Percentiles rank a stretch among this genome's conserved stretches.
Conservation (phyloP, 2,888 invertebrate species). For the Epiblema foenella region DNA sequence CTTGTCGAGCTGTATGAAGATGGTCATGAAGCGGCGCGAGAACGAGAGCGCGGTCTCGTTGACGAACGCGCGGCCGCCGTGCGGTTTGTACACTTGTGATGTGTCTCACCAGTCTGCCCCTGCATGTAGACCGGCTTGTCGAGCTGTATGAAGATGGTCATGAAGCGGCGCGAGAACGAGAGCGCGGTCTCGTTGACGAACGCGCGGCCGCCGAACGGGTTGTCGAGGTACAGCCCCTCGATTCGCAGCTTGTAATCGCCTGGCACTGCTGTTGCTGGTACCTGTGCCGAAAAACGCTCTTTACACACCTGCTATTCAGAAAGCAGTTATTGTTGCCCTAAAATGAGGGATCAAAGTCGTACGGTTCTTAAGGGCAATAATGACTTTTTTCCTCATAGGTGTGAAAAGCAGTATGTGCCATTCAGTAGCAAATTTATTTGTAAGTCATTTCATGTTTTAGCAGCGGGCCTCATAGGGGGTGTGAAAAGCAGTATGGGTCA, state of each 20-base stretch:
- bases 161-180: conserved; percentile 94
- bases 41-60: conserved; percentile 89
- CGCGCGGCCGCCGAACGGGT: conserved; percentile 92
- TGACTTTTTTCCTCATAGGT: too few relatives aligned
- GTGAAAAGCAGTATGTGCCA: too few relatives aligned
- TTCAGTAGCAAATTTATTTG: too few relatives aligned
- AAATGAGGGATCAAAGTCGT: too few relatives aligned
- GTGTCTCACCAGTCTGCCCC: conserved; percentile 89
- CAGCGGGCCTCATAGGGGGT: too few relatives aligned
- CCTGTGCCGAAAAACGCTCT: conserved; percentile 67
- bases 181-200: conserved; percentile 95
- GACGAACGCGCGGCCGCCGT: conserved; percentile 91
- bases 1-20: conserved; percentile 97
- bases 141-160: conserved; percentile 97
- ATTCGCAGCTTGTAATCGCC: conserved; percentile 94
- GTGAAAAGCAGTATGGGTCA: too few relatives aligned
- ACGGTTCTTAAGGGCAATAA: too few relatives aligned
- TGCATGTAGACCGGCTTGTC: conserved; percentile 98
- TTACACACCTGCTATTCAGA: too few relatives aligned
- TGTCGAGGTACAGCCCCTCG: conserved; percentile 91
- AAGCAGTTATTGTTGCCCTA: too few relatives aligned
- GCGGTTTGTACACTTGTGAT: conserved; percentile 63
- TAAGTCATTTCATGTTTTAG: too few relatives aligned
- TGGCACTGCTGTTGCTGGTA: conserved; percentile 92
- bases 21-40: conserved; percentile 96